A percentile compares a stretch with the other conserved stretches of the same genome.
Conservation (phyloP, 1,140 invertebrate genomes). For the Nephila pilipes region DNA sequence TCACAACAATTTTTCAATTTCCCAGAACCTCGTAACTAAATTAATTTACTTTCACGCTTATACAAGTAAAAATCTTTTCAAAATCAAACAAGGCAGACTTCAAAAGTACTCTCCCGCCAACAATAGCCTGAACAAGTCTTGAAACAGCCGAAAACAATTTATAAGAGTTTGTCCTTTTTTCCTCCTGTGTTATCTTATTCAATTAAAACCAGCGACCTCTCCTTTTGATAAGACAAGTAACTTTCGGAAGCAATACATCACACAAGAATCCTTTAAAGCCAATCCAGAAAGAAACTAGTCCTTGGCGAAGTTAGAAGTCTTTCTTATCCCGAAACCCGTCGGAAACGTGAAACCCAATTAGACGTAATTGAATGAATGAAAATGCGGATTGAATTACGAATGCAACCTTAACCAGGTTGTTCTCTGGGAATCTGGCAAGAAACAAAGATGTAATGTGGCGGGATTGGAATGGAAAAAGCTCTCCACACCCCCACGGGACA, state of each 20-base stretch:
- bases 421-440: background rate
- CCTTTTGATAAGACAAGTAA: background rate
- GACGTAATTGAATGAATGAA: slow-evolving; percentile 11
- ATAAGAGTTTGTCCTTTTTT: too few species aligned
- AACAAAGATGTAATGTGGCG: background rate
- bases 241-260: background rate
- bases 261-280: background rate
- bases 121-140: too few species aligned
- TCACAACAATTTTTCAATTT: too few species aligned
- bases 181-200: background rate
- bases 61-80: too few species aligned
- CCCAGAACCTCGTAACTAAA: too few species aligned
- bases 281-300: background rate
- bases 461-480: background rate
- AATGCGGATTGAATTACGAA: slow-evolving; percentile 26
- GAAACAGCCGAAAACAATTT: too few species aligned
- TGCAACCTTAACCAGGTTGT: slow-evolving; percentile 16
- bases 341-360: slow-evolving; percentile 9
- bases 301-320: background rate
- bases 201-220: background rate
- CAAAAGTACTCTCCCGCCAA: too few species aligned
- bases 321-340: background rate
- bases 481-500: background rate
- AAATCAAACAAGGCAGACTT: too few species aligned
- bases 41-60: too few species aligned